These are phyloP conservation scores for Liopterus haemorrhoidalis DNA, from an alignment of 2,888 invertebrate genomes.

Conservation along the genomic window DNA sequence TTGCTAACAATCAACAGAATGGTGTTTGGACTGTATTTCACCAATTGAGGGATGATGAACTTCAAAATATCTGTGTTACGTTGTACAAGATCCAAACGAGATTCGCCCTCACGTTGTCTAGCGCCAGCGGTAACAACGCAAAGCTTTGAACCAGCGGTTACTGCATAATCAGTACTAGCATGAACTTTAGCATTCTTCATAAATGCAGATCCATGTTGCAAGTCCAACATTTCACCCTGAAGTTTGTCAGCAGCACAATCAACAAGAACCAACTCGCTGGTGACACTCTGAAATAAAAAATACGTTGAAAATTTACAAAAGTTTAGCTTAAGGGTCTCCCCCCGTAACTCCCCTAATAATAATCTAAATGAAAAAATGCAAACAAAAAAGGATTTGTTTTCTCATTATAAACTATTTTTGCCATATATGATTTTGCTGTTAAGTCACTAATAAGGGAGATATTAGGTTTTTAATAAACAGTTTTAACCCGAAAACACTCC, in stretches of 20 bases:
- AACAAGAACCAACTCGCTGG: constrained; percentile 74
- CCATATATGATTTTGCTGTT: too few relatives aligned
- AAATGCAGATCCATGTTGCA: constrained; percentile 84
- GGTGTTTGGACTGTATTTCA: constrained; percentile 54
- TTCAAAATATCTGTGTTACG: constrained; percentile 50
- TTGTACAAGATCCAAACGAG: constrained; percentile 80
- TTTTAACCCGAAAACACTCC: too few relatives aligned
- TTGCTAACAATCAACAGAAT: constrained; percentile 54
- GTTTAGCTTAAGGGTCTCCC: too few relatives aligned
- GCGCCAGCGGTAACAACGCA: constrained; percentile 90
- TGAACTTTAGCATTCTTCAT: constrained; percentile 72
- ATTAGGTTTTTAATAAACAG: too few relatives aligned
- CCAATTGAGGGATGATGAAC: constrained; percentile 52
- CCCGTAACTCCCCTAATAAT: too few relatives aligned
- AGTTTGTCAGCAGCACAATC: constrained; percentile 79
- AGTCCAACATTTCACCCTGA: constrained; percentile 84
- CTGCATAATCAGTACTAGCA: constrained; percentile 68
- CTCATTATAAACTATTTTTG: too few relatives aligned
- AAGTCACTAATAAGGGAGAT: too few relatives aligned
- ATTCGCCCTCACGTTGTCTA: constrained; percentile 83
- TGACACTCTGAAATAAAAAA: constrained; percentile 54
- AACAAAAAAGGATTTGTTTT: too few relatives aligned
- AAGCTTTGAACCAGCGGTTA: constrained; percentile 72
- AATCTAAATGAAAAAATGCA: too few relatives aligned
- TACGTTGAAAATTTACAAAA: constrained; percentile 2